Base-by-base conservation (phyloP, 2,888 invertebrate species). In the Lypha dubia region DNA sequence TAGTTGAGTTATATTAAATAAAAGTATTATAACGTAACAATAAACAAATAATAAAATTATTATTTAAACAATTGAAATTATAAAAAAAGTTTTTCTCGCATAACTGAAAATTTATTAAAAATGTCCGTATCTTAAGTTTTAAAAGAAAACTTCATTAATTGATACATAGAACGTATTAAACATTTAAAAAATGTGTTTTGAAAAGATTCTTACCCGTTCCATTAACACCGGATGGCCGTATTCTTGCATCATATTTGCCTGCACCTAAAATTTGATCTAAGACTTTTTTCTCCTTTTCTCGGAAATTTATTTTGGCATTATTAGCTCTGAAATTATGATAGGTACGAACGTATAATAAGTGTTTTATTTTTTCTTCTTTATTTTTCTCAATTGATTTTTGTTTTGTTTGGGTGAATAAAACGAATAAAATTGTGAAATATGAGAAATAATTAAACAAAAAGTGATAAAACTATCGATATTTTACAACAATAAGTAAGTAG, bases 261-360 rank as follows among this genome's bases (percentile, higher is more conserved):
- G 96, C 96, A 87, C 97, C 97, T 91, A 98, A 94, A 93, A 98
- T 98, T 93, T 96, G 96, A 93, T 98, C 98, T 93, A 98, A 94
- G 90, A 98, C 97, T 93, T 97, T 96, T 93, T 98, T 98, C 93
- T 98, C 98, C 93, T 96, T 97, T 94, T 97, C 97, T 89, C 98
- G 95, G 94, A 97, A 97, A 94, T 98, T 98, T 92, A 96, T 95
- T 94, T 96, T 96, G 91, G 94, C 94, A 93, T 94, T 95, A 93
- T 94, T 94, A 93, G 95, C 95, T 94, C 96, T 96, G 93, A 86
- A 91, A 90, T 91, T 90, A 91, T 91, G 90, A 91, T 90, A 90
- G 88, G 90, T 88, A 90, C 91, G 90, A 90, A 90, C 89, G 90
- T 90, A 90, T 90, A 90, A 90, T 86, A 85, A 84, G 77, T 84